phyloP scores from a whole-genome alignment of 2,888 invertebrate species.

The Teinopalpus imperialis region DNA sequence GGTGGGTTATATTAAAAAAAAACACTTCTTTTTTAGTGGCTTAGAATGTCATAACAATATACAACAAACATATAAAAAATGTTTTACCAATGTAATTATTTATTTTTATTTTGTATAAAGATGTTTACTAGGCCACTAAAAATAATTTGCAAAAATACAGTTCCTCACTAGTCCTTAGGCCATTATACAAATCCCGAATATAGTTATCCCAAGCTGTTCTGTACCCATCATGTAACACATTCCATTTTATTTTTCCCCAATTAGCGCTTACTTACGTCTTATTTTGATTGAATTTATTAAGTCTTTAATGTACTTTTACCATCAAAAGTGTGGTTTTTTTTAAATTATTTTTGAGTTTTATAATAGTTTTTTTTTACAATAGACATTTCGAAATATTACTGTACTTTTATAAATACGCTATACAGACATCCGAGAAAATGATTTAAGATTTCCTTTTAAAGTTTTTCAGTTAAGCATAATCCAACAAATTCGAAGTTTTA shows the following conservation, averaged over 20 bases:
- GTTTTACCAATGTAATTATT: not conserved
- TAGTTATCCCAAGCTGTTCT: slow-evolving; percentile 24
- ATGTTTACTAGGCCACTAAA: slow-evolving; percentile 13
- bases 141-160: slow-evolving; percentile 9
- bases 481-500: too few species aligned
- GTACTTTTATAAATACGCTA: too few species aligned
- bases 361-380: too few species aligned
- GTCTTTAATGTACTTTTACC: too few species aligned
- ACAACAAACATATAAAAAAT: too few species aligned
- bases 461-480: too few species aligned
- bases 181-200: slow-evolving; percentile 12
- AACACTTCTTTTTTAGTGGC: slow-evolving; percentile 7
- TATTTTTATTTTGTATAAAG: slow-evolving; percentile 2
- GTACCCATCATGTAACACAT: slow-evolving; percentile 13
- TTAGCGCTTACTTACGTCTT: not conserved
- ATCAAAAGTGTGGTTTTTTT: too few species aligned
- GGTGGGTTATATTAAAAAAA: slow-evolving; percentile 39
- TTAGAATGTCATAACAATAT: not conserved
- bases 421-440: too few species aligned
- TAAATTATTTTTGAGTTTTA: too few species aligned
- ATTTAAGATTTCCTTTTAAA: too few species aligned
- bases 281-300: slow-evolving; percentile 23
- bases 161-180: slow-evolving; percentile 19
- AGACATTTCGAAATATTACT: too few species aligned
- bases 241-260: slow-evolving; percentile 11